These are phyloP conservation scores for Anoplophora glabripennis DNA, from an alignment of 1,140 invertebrate species.

Conservation along the genomic window DNA sequence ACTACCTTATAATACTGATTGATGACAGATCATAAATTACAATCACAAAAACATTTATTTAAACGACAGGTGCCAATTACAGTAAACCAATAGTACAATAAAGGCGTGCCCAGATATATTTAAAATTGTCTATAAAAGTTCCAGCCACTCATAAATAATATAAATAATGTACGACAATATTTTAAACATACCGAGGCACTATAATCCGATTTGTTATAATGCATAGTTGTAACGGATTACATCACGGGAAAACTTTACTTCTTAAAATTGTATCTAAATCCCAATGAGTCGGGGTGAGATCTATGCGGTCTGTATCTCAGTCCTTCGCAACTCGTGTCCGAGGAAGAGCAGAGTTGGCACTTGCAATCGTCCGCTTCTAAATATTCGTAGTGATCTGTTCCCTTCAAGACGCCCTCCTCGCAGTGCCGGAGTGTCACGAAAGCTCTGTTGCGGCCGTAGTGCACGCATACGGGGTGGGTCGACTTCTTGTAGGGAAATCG, in stretches of 20 bases:
- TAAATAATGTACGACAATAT: too few species aligned
- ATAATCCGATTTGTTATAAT: too few species aligned
- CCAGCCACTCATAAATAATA: too few species aligned
- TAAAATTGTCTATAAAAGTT: too few species aligned
- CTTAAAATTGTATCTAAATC: slow-evolving; percentile 25
- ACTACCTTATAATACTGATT: too few species aligned
- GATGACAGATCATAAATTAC: slow-evolving; percentile 14
- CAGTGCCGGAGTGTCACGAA: slow-evolving; percentile 61
- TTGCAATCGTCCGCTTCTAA: slow-evolving; percentile 62
- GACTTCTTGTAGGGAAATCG: slow-evolving; percentile 82
- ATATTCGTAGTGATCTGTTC: slow-evolving; percentile 54
- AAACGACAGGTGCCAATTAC: too few species aligned
- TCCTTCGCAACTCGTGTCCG: slow-evolving; percentile 50
- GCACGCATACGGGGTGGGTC: slow-evolving; percentile 79
- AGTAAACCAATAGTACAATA: too few species aligned
- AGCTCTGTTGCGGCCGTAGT: slow-evolving; percentile 59
- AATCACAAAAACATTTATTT: too few species aligned
- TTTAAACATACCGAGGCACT: too few species aligned
- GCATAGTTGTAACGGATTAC: too few species aligned
- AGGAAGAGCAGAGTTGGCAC: slow-evolving; percentile 44
- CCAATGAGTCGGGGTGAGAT: slow-evolving; percentile 39
- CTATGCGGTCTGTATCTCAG: slow-evolving; percentile 51
- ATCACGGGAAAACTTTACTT: slow-evolving; percentile 9
- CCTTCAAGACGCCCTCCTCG: slow-evolving; percentile 59
- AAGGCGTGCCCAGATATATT: too few species aligned